Evolutionary conservation across 1,140 invertebrate species (phyloP), one percentile per base, ranked within the genome.

Genomic region (Dreissena polymorpha): DNA sequence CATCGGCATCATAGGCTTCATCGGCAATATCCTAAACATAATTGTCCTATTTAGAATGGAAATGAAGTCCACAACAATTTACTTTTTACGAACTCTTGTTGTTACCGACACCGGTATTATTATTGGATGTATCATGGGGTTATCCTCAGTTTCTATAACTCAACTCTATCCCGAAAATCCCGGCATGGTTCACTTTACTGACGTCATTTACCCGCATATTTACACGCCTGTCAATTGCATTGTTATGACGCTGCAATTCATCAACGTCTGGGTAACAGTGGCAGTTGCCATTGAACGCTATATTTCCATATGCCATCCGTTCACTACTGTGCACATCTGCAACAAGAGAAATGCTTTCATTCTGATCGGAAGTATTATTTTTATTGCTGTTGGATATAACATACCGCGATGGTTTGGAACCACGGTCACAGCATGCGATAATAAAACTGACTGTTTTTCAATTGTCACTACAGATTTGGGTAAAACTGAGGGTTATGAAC

Each of bases 81-180:
- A 89, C 53, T 91, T 92, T 73, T 85, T 93, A 27, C 80, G 91
- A 50, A 91, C 88, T 10, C 84, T 93, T 12, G 89, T 91, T 21
- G 83, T 93, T 39, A 90, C 90, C 0, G 91, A 92, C 77, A 89
- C 89, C 0, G 88, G 88, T 39, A 90, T 86, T 64, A 94, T 98
- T 77, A 96, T 98, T 72, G 94, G 97, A 70, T 97, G 96, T 23
- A 96, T 97, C 55, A 49, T 86, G 8, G 87, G 84, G 14, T 70
- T 89, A 13, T 83, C 83, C 0, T 78, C 85, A 12, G 85, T 85
- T 57, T 81, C 85, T 21, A 79, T 88, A 14, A 80, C 87, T 5
- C 76, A 85, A 49, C 83, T 86, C 23, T 39, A 39, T 39, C 39
- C 39, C 8, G 39, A 39, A 39, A 79, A 87, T 67, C 96, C 96